Base-by-base conservation (phyloP, 2,888 invertebrate species). In the Teleiodes luculella region DNA sequence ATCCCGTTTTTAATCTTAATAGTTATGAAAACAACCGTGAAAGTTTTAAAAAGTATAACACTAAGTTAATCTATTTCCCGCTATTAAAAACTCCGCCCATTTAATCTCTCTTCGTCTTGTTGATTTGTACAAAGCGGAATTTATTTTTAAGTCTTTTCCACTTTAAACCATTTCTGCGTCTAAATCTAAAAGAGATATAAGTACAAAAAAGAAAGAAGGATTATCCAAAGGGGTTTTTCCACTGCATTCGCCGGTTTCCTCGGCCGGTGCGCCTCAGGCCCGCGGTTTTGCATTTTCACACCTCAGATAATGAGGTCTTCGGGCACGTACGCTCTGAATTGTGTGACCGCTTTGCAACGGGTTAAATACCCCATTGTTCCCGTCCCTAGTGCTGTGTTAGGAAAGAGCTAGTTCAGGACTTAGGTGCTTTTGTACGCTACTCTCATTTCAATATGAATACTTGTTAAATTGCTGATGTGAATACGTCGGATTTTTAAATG, bases 211-310 rank as follows among this genome's bases (percentile, higher is more conserved):
- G 28, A 1, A 24, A 13, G 8, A 18, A 45, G 11, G 11, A 28
- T n/a, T n/a, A 36, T 36, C 28, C 14, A 31, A 46, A 41, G 39
- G 18, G 20, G 39, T 41, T 41, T 41, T 41, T 14, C 36, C 7
- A 16, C 18, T 16, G 72, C 74, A 70, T 73, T 67, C 66, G 67
- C 62, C 60, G 68, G 74, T 74, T 81, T 80, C 84, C 80, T 75
- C 62, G 63, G 69, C 71, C 69, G 59, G 67, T 64, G 65, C 70
- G 77, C 74, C 67, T 62, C 64, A 76, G 76, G 70, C 68, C 55
- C 62, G 62, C 76, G 71, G 72, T 82, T 83, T 80, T 76, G 75
- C 77, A 76, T 80, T 83, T 82, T 78, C 79, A 75, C 78, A 75
- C 80, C 70, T 72, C 65, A 60, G 62, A 77, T 83, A 83, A 84